Percentiles rank a stretch among this genome's conserved stretches.
These are phyloP conservation scores for Ammodytes dubius DNA, from an alignment of 2,113 vertebrate genomes.

Conservation along the genomic window DNA sequence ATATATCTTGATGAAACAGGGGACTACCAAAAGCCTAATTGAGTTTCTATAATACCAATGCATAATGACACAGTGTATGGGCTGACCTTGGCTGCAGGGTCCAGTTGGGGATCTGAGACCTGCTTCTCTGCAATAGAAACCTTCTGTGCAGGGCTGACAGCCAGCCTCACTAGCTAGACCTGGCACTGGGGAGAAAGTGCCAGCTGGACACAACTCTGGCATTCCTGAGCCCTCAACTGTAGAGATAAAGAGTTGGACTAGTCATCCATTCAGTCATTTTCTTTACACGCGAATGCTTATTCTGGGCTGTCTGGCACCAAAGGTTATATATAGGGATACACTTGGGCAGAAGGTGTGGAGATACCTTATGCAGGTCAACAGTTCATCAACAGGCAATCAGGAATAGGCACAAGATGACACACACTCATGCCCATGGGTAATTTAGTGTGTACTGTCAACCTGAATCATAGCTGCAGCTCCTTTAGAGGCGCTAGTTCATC, in stretches of 20 bases:
- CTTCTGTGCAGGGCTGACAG: slow-evolving; percentile 88
- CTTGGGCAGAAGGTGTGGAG: neutral
- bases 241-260: slow-evolving; percentile 21
- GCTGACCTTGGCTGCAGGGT: slow-evolving; percentile 88
- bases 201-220: slow-evolving; percentile 88
- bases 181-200: slow-evolving; percentile 87
- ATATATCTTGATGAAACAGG: neutral
- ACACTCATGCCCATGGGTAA: slow-evolving; percentile 16
- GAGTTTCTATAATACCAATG: neutral
- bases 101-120: slow-evolving; percentile 88
- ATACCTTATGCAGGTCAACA: slow-evolving; percentile 31
- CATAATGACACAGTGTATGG: neutral
- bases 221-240: slow-evolving; percentile 85
- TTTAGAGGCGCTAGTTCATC: neutral
- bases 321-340: slow-evolving; percentile 4
- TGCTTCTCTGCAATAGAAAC: slow-evolving; percentile 86
- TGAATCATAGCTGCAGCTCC: slow-evolving; percentile 40
- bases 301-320: neutral
- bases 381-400: slow-evolving; percentile 7
- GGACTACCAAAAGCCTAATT: neutral
- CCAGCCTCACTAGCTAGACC: slow-evolving; percentile 76
- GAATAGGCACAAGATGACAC: slow-evolving; percentile 58
- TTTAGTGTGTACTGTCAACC: slow-evolving; percentile 36
- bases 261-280: slow-evolving; percentile 31
- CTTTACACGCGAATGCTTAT: slow-evolving; percentile 11